Conservation (phyloP, 2,888 invertebrate genomes). For the Diarsia rubi region DNA sequence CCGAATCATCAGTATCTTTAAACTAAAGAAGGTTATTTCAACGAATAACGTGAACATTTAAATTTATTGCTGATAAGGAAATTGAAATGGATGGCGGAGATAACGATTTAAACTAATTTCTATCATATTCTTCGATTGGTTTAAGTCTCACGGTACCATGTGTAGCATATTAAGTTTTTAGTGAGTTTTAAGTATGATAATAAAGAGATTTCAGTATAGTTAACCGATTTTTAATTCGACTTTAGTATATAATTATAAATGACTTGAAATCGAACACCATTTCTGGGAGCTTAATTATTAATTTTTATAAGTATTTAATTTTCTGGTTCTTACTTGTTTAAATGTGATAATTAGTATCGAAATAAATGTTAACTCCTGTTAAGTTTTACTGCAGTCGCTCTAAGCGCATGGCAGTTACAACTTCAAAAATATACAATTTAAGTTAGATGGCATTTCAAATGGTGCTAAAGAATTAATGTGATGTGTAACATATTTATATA, state of each 20-base stretch:
- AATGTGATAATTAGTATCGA: constrained; percentile 4
- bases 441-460: neutral
- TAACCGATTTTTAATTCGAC: constrained; percentile 24
- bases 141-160: constrained; percentile 41
- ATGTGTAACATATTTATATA: neutral
- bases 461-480: neutral
- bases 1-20: constrained; percentile 47
- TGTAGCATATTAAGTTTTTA: constrained; percentile 44
- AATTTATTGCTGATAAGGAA: constrained; percentile 71
- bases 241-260: constrained; percentile 16
- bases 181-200: constrained; percentile 47
- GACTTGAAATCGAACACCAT: constrained; percentile 35
- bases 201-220: constrained; percentile 34
- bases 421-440: neutral
- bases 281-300: neutral
- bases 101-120: constrained; percentile 68
- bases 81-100: constrained; percentile 65
- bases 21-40: constrained; percentile 56
- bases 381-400: neutral
- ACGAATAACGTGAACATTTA: constrained; percentile 67
- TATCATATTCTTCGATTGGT: constrained; percentile 40
- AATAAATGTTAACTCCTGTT: neutral
- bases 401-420: neutral
- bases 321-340: neutral
- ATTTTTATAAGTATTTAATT: constrained; percentile 12